Evolutionary conservation across 2,113 vertebrate genomes (phyloP), one percentile per base, ranked within the genome.

Genomic region (Urocynchramus pylzowi): DNA sequence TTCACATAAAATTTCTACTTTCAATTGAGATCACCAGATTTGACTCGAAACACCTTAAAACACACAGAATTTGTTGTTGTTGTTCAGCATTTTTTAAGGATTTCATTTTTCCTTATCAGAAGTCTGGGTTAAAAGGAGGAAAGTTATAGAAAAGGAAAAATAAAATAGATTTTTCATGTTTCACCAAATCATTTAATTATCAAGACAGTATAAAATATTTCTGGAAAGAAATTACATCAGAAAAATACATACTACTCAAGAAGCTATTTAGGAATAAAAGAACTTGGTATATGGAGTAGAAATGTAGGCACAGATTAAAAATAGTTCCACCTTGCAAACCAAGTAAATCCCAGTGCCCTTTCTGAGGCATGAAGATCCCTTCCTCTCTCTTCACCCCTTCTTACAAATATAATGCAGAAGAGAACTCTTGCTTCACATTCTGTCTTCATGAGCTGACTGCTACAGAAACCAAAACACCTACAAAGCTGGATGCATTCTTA

Each of bases 191-290:
- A 2, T 54, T 84, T 80, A 49, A 37, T 35, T 81, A 16, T 74
- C 49, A 69, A 6, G 10, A 60, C 19, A 80, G 6, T 28, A 70
- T 7, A 77, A 77, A 74, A 61, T 19, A 63, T 14, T 39, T 20
- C 16, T n/a, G 41, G 41, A 64, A 93, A 68, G 6, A 80, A 69
- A 28, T 2, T 80, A 1, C 28, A 86, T 33, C 24, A 65, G 53
- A 83, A 92, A 95, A 90, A 41, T 9, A 52, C 1, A 1, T 4
- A 2, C 35, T 74, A 67, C 16, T 74, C 6, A 0, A 73, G 13
- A 68, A 88, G 16, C 18, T 91, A 84, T 84, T 81, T 95, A 67
- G 78, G 30, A 75, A 70, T 37, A 70, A 18, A 64, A 52, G 87
- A 64, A 64, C 44, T 54, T 64, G 23, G 20, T 35, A 63, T 60